Conservation (phyloP, 2,113 vertebrate species). For the Callaeas wilsoni region DNA sequence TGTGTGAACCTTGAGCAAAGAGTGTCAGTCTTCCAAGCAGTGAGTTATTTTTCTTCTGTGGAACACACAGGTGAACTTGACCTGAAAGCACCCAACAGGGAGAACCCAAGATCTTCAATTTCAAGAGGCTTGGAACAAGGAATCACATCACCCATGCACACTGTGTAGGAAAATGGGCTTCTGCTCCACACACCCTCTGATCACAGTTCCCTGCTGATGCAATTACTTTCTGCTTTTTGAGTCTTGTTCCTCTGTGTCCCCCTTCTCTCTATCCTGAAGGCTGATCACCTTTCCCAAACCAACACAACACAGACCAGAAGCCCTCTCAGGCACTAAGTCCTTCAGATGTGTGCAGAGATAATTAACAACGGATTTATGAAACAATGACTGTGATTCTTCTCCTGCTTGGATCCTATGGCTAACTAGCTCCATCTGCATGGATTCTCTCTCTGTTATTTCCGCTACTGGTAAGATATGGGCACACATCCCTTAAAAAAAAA, state of each 20-base stretch:
- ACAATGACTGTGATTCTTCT: background rate
- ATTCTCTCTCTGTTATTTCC: background rate
- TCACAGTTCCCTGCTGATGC: rapidly evolving
- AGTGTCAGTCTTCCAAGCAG: background rate
- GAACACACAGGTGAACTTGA: background rate
- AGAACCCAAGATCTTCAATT: background rate
- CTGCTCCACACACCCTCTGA: background rate
- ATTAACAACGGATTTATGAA: background rate
- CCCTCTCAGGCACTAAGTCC: background rate
- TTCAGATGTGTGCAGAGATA: background rate
- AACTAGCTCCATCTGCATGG: background rate
- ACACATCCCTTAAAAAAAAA: background rate
- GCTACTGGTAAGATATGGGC: background rate
- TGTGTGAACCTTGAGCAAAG: background rate
- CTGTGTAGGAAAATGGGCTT: background rate
- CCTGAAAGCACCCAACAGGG: background rate
- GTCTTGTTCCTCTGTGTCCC: background rate
- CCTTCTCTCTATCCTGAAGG: background rate
- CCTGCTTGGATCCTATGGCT: background rate
- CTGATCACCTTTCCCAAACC: background rate
- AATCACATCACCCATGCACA: background rate
- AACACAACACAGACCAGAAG: background rate
- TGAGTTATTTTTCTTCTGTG: background rate
- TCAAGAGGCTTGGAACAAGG: background rate
- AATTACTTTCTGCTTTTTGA: background rate